phyloP scores from a whole-genome alignment of 2,888 invertebrate species.

The Plebejus anna region DNA sequence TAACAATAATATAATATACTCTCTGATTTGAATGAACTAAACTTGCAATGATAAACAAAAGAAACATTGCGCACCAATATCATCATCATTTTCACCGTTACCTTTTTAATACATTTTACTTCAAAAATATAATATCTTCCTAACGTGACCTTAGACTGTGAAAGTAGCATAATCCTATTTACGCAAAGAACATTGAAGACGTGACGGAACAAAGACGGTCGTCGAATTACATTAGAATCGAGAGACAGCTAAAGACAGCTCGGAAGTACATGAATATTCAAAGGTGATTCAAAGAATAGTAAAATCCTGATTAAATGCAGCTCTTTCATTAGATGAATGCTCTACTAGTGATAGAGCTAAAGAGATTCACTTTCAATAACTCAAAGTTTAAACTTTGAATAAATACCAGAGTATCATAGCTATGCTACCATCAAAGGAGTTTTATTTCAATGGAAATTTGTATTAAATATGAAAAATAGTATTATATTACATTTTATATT shows the following conservation, averaged over 20 bases:
- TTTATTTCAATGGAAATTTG: no score
- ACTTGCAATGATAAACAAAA: no score
- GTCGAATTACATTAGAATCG: constrained; percentile 5
- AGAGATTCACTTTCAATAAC: neutral
- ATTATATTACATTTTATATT: no score
- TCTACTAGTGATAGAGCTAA: neutral
- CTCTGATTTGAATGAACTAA: no score
- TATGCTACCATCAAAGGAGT: no score
- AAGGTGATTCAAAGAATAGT: neutral
- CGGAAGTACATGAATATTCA: neutral
- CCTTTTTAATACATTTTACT: neutral
- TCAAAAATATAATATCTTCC: neutral
- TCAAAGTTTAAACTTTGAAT: neutral
- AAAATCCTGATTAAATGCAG: constrained; percentile 9
- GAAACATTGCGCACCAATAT: no score
- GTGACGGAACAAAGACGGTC: neutral
- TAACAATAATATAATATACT: no score
- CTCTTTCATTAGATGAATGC: neutral
- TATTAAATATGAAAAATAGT: no score
- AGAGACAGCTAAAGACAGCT: neutral
- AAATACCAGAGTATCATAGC: neutral
- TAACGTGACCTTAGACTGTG: neutral
- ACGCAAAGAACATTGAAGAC: neutral
- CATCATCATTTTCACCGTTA: no score
- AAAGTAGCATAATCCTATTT: neutral